Evolutionary conservation across 2,797 vertebrate species (phyloP), one percentile per base, ranked within the genome.

Genomic region (Anisognathus igniventris): DNA sequence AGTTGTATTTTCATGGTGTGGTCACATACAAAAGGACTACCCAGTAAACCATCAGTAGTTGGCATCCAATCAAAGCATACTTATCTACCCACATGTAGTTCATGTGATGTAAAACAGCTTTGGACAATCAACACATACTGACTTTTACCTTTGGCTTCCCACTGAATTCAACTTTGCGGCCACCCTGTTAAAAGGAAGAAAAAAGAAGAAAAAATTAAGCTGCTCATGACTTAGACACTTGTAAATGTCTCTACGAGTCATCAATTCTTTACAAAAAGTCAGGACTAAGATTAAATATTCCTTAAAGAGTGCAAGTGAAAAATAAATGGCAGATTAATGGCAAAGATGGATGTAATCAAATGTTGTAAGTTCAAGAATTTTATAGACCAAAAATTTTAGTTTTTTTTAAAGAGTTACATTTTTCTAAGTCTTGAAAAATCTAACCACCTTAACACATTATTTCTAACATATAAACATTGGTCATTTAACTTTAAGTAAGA

Each of bases 141-240:
- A 68, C 23, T 92, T 95, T 96, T 98, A 99, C 99, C 99, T 99
- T 99, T 68, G 98, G 97, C 44, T 99, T 98, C 61, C 97, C 96
- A 25, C 98, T 98, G 90, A 96, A 97, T 97, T 99, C 99, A 97
- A 99, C 99, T 95, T 97, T 99, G 88, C 99, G 98, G 56, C 97
- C 97, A 84, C 99, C 99, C 99, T 99, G 96, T 64, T 91, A 77
- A 88, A 37, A 57, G 7, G 2, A n/a, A 50, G 47, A 40, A 42
- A 21, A 30, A 21, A 25, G 2, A 51, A 5, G 3, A 47, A 45
- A 56, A 56, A 62, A 77, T 25, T 12, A 66, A 78, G 9, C 42
- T 62, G 14, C 12, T 20, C 27, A n/a, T n/a, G 53, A 67, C 5
- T 31, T 12, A 45, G 31, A 47, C 60, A 86, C 7, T 60, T 53